Base-by-base conservation (phyloP, 1,140 invertebrate species). In the Sycobia sp. region DNA sequence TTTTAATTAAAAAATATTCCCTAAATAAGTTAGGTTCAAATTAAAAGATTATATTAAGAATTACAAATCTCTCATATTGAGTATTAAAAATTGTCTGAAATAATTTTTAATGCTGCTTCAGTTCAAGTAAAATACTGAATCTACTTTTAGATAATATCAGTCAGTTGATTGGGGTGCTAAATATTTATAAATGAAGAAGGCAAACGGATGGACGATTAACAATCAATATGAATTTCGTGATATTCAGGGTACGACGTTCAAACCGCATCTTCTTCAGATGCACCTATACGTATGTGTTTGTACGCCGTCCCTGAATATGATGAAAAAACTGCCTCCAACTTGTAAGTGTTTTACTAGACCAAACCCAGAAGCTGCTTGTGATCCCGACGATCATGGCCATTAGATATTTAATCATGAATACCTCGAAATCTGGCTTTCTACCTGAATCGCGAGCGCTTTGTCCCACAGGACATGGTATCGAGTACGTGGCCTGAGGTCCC, bases 351-450 rank as follows among this genome's bases (percentile, higher is more conserved):
- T 99, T 99, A 36, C 93, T 91, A 11, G 95, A 97, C 90, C 96
- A 97, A 34, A 98, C 94, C 96, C 96, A 99, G 64, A 98, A 93
- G 67, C 93, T 95, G 4, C 94, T 97, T 0, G 95, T 97, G 34
- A 99, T 95, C 2, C 96, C 96, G n/a, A 98, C 95, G 55, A 98
- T 94, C 84, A 99, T 93, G 18, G 91, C 91, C 90, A 96, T 96
- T 51, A 98, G 84, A 82, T 98, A 98, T 76, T 98, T 98, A 51
- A 95, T 90, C 90, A 96, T 96, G 77, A 96, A 97, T 56, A 92
- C 86, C 76, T 89, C 88, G 72, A 93, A 93, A 63, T 90, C 87
- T 1, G 91, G 91, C 66, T 86, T 83, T 44, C 83, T 76, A 36
- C 76, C 85, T 20, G 85, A 71, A 54, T 89, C 87, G 16, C 83